These are phyloP conservation scores for Caranx ignobilis DNA, from an alignment of 2,113 vertebrate species.

Conservation along the genomic window DNA sequence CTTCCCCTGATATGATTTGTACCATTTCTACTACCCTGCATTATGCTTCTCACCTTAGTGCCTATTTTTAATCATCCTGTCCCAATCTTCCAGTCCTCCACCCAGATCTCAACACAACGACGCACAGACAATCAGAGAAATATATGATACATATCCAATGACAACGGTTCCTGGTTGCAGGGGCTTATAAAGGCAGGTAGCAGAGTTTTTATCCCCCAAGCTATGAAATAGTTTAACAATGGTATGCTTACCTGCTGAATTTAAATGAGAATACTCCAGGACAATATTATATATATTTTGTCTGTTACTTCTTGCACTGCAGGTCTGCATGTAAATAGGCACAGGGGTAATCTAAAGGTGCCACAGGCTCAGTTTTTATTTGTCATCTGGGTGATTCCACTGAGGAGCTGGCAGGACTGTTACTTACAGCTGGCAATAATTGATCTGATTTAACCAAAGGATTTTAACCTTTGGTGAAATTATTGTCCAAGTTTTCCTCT, in stretches of 20 bases:
- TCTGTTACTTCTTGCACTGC: conserved; percentile 66
- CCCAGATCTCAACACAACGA: conserved; percentile 40
- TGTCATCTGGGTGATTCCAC: conserved; percentile 48
- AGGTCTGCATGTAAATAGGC: conserved; percentile 76
- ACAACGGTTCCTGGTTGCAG: conserved; percentile 47
- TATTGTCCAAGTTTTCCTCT: conserved; percentile 75
- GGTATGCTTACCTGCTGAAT: conserved; percentile 75
- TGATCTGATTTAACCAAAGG: conserved; percentile 79
- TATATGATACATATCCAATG: conserved; percentile 64
- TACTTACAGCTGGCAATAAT: conserved; percentile 81
- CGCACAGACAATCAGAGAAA: conserved; percentile 76
- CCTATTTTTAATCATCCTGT: conserved; percentile 61
- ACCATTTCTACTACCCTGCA: conserved; percentile 41
- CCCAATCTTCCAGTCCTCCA: conserved; percentile 61
- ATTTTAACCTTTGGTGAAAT: conserved; percentile 83
- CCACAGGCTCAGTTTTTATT: conserved; percentile 40
- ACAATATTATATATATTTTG: conserved; percentile 28
- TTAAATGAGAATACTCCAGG: conserved; percentile 39
- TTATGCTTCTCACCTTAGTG: conserved; percentile 78
- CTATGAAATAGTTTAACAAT: conserved; percentile 61
- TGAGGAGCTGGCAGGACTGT: conserved; percentile 69
- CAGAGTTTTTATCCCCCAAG: conserved; percentile 6
- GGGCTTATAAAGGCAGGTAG: conserved; percentile 55
- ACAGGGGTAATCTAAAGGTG: conserved; percentile 42
- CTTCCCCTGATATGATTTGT: conserved; percentile 44